Evolutionary conservation across 2,888 invertebrate species (phyloP), one percentile per base, ranked within the genome.

Genomic region (Eretmocerus hayati): DNA sequence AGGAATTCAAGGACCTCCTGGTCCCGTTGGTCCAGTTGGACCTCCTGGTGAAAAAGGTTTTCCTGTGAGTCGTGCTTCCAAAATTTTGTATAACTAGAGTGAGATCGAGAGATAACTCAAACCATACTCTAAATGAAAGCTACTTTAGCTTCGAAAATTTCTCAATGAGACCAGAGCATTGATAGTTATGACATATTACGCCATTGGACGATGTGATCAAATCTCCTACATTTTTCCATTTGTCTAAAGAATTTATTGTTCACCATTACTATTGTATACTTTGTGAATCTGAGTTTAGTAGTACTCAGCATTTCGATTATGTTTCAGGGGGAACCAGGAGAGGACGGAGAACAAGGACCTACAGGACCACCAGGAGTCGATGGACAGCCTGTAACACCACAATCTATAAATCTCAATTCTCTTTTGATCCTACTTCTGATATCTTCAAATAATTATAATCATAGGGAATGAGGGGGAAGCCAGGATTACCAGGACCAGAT

Each of bases 1-100:
- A 62, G 91, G 91, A 42, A 80, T 84, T 9, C 77, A 86, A 72
- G 92, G 92, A 26, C 73, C 85, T 16, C 87, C 85, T 38, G 90
- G 90, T 39, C 78, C 83, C 3, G 77, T 85, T 61, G 90, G 90
- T 43, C 75, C 79, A 15, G 80, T 85, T 60, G 90, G 90, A 40
- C 75, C 79, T 18, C 81, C 83, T n/a, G 90, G 90, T 53, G 85
- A 87, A 62, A 81, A 85, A 66, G 88, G 88, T 57, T 74, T 83
- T 58, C 77, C 80, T 57, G 87, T 85, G 73, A 72, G 71, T 42
- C 15, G 8, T 33, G 9, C 30, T 36, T 5, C n/a, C n/a, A n/a
- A n/a, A 8, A 33, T 33, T 8, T 33, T 33, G 15, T 31, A 6
- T 4, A n/a, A 13, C 31, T 31, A 31, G 6, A n/a, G n/a, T n/a